Evolutionary conservation across 2,113 vertebrate genomes (phyloP).

Genomic region (Anguilla rostrata): DNA sequence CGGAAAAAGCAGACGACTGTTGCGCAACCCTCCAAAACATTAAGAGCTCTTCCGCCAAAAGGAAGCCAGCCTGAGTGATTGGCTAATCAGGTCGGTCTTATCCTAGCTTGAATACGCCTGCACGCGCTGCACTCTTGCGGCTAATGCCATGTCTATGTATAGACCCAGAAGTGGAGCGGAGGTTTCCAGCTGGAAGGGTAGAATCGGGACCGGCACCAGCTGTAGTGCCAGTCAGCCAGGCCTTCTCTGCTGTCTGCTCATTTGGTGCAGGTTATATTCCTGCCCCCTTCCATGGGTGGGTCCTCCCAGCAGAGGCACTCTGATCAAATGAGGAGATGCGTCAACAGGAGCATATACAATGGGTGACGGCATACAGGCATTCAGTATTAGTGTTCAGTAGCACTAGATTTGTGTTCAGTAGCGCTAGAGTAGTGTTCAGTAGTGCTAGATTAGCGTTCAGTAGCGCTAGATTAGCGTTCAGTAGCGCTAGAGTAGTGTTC

Average conservation of each 20-base stretch:
- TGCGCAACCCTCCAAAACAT: neutral
- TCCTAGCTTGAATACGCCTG: neutral
- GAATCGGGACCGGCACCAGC: neutral
- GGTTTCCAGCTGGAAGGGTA: neutral
- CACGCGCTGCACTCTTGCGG: neutral
- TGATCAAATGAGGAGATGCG: too few relatives aligned
- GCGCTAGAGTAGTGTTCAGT: too few relatives aligned
- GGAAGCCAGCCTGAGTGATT: neutral
- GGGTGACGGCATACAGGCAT: too few relatives aligned
- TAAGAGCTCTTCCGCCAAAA: neutral
- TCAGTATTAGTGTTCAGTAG: too few relatives aligned
- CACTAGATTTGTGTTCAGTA: too few relatives aligned
- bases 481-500: too few relatives aligned
- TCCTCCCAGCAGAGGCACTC: neutral
- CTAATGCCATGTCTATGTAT: neutral
- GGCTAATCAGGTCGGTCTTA: neutral
- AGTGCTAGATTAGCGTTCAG: too few relatives aligned
- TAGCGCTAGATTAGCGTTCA: too few relatives aligned
- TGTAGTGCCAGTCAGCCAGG: neutral
- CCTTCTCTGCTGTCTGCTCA: neutral
- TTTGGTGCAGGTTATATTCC: neutral
- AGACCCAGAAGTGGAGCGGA: neutral
- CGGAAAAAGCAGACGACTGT: neutral
- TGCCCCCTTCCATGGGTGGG: neutral
- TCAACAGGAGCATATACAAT: too few relatives aligned